Evolutionary conservation across 2,797 vertebrate species (phyloP).

Genomic region (Sebastes variabilis): DNA sequence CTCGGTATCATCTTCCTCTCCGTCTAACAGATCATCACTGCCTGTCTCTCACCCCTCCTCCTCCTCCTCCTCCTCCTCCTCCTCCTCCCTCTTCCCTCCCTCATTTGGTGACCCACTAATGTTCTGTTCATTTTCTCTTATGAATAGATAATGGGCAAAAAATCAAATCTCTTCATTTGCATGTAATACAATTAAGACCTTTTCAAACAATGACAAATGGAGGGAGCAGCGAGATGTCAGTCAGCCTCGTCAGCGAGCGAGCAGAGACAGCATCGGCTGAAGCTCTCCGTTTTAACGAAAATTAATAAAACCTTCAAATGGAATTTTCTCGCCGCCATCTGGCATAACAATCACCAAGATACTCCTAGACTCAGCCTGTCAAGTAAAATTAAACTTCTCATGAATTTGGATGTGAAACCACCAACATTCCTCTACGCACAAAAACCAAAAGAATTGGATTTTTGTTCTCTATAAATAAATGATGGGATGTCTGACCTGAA

Average conservation of each 20-base stretch:
- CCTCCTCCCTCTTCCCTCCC: constrained; percentile 6
- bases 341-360: constrained; percentile 85
- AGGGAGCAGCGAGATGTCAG: constrained; percentile 92
- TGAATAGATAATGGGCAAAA: constrained; percentile 96
- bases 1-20: constrained; percentile 8
- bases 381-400: constrained; percentile 63
- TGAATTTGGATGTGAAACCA: constrained; percentile 46
- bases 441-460: neutral
- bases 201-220: constrained; percentile 98
- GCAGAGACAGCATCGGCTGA: constrained; percentile 86
- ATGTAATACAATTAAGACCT: constrained; percentile 99
- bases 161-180: constrained; percentile 99
- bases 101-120: constrained; percentile 89
- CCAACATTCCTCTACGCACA: neutral
- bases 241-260: constrained; percentile 90
- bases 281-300: constrained; percentile 87
- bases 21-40: constrained; percentile 35
- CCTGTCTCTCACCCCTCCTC: constrained; percentile 22
- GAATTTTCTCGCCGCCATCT: constrained; percentile 88
- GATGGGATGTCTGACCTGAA: neutral
- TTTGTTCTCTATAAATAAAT: neutral
- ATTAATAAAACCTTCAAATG: constrained; percentile 94
- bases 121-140: constrained; percentile 96
- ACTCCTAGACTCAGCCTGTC: constrained; percentile 73
- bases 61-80: neutral